phyloP scores from a whole-genome alignment of 23 tunicate species.

The Pegea sp. region DNA sequence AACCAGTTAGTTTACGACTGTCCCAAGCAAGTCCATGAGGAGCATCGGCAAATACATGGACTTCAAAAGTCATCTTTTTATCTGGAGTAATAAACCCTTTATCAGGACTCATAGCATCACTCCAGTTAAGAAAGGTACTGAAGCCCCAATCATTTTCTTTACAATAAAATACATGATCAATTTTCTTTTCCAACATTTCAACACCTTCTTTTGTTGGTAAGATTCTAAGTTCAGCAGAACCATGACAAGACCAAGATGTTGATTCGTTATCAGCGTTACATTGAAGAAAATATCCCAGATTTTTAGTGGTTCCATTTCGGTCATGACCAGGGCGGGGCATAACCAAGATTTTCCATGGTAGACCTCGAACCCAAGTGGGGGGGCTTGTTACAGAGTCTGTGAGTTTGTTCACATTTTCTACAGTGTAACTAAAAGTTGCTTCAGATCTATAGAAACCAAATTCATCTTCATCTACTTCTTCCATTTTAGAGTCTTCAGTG shows the following conservation, averaged over 20 bases:
- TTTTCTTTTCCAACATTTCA: slow-evolving; percentile 60
- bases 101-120: slow-evolving; percentile 54
- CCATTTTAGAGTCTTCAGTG: slow-evolving; percentile 25
- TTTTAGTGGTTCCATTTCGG: slow-evolving; percentile 27
- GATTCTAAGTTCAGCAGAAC: slow-evolving; percentile 78
- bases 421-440: slow-evolving; percentile 66
- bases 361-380: slow-evolving; percentile 55
- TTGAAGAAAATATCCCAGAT: slow-evolving; percentile 87
- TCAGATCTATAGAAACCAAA: slow-evolving; percentile 76
- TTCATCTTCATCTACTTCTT: slow-evolving; percentile 50
- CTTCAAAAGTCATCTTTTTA: slow-evolving; percentile 82
- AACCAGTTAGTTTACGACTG: slow-evolving; percentile 81
- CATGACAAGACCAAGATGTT: slow-evolving; percentile 91
- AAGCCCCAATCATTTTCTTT: slow-evolving; percentile 99
- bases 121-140: slow-evolving; percentile 64
- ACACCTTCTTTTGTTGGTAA: slow-evolving; percentile 64
- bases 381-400: slow-evolving; percentile 55
- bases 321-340: slow-evolving; percentile 80
- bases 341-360: slow-evolving; percentile 85
- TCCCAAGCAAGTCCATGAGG: slow-evolving; percentile 98
- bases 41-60: slow-evolving; percentile 93
- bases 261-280: slow-evolving; percentile 90
- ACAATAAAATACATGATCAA: slow-evolving; percentile 78
- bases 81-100: slow-evolving; percentile 82
- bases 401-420: slow-evolving; percentile 63